phyloP scores from a whole-genome alignment of 2,113 vertebrate species.

The Sciurus niger region DNA sequence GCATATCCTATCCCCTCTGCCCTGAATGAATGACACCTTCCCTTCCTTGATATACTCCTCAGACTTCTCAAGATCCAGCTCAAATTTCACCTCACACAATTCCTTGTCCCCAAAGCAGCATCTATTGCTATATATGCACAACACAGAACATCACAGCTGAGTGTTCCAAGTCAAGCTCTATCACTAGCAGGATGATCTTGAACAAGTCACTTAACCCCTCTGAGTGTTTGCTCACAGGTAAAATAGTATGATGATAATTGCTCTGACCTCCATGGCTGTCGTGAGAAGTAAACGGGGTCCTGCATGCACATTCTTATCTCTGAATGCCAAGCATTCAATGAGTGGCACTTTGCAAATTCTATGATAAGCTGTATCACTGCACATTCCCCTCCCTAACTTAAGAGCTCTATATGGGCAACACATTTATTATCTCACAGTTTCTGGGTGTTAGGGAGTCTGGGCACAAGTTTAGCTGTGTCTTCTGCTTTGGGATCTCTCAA shows the following conservation, averaged over 20 bases:
- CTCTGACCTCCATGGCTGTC: background rate
- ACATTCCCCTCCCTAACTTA: background rate
- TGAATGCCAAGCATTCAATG: background rate
- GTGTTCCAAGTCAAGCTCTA: background rate
- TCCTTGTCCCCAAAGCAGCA: background rate
- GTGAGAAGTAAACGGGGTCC: background rate
- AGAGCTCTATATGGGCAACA: background rate
- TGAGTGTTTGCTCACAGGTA: background rate
- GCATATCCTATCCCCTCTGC: background rate
- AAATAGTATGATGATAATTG: background rate
- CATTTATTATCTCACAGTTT: background rate
- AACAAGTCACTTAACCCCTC: slow-evolving; percentile 40
- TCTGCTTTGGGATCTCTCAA: background rate
- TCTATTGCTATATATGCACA: background rate
- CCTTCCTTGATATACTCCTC: background rate
- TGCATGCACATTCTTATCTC: background rate
- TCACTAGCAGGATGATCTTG: background rate
- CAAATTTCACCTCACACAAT: background rate
- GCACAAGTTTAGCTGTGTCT: background rate
- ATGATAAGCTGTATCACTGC: background rate
- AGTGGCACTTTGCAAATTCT: background rate
- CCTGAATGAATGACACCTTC: background rate
- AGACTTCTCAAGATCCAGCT: background rate
- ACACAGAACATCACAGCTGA: background rate
- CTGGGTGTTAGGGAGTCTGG: background rate